Evolutionary conservation across 2,797 vertebrate species (phyloP), one percentile per base, ranked within the genome.

Genomic region (Sylvilagus floridanus): DNA sequence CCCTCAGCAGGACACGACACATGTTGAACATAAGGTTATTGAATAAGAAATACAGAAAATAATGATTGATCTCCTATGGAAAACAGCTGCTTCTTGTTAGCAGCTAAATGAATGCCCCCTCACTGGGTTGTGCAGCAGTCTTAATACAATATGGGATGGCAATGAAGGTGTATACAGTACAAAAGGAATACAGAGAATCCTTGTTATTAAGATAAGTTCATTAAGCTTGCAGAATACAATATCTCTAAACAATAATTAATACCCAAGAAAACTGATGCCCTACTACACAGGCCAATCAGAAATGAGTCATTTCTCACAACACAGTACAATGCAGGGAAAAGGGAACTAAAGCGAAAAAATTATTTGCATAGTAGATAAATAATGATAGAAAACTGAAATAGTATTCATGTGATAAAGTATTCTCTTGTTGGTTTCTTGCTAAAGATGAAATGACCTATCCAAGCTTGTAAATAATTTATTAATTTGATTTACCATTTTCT

Each of bases 11-110:
- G 98, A 86, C 11, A 8, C 5, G 91, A 95, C 93, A 95, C 93
- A 88, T 84, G 37, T 92, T 95, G 91, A 95, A 98, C 96, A 95
- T 94, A 94, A 96, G 90, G 94, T 94, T 96, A 91, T 3, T 94
- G 94, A 97, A 95, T 96, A 93, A 96, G 96, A 96, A 95, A 92
- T 93, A 83, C 50, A 91, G 92, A 96, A 89, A 89, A 92, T 94
- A 96, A 96, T 69, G 69, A 95, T 94, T 97, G 97, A 97, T 97
- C 82, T 77, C 83, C 79, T 68, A 65, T 93, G 83, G 96, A 94
- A 98, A 97, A 96, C 93, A 98, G 96, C 95, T 98, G 97, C 12
- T 78, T 97, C 98, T 96, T 90, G 90, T 97, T 91, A 94, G 93
- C 93, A 95, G 94, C 65, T 96, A 94, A 97, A 95, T 65, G 96